Base-by-base conservation (phyloP, 2,888 invertebrate species). In the Odontocolon sp. region DNA sequence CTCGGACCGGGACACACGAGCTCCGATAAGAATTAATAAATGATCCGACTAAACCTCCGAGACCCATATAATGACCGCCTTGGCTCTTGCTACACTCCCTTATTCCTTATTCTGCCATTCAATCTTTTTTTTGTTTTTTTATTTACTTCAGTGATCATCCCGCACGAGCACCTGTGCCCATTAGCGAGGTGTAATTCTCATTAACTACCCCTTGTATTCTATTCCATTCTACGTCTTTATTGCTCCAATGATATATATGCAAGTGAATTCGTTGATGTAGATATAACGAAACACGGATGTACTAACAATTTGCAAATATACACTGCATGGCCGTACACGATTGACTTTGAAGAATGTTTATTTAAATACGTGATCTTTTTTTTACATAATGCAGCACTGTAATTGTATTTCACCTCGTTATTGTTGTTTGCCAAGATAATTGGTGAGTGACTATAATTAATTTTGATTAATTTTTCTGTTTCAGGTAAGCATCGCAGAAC, bases 401-500 rank as follows among this genome's bases (percentile, higher is more conserved):
- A 28, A 70, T 70, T 68, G 47, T 36, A 56, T 45, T 63, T 42
- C 3, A 36, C 38, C 28, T 23, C 11, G 52, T 31, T 47, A n/a
- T n/a, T n/a, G n/a, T n/a, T n/a, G n/a, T n/a, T n/a, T n/a, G n/a
- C n/a, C n/a, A n/a, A n/a, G n/a, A n/a, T n/a, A n/a, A n/a, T n/a
- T n/a, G n/a, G n/a, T n/a, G n/a, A n/a, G n/a, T n/a, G n/a, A n/a
- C n/a, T n/a, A n/a, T n/a, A n/a, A n/a, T n/a, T 68, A 59, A 50
- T 40, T 18, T 31, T 50, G 31, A 40, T 79, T 79, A 4, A 1
- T 33, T 68, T 69, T 63, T 80, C 21, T 83, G 82, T 85, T 85
- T 50, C 83, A 83, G 83, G 84, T 86, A 83, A 86, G 85, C 82
- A 79, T 79, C 64, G 33, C n/a, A 1, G 23, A 28, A n/a, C 40